A percentile compares a stretch with the other conserved stretches of the same genome.
phyloP scores from a whole-genome alignment of 2,888 invertebrate species.

The Campaea margaritaria region DNA sequence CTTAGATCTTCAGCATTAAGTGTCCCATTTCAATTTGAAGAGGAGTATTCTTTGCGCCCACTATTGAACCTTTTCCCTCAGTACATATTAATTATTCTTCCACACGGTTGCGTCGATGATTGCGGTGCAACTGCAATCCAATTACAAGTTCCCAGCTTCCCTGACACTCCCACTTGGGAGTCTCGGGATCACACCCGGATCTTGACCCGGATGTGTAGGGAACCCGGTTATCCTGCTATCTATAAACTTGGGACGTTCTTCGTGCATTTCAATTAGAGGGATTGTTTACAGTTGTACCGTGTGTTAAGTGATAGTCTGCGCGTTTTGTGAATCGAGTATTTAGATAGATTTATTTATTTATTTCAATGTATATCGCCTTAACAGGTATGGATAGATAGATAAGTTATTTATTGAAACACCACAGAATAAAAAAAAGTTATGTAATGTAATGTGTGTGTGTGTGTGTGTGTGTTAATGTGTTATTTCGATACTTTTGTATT shows the following conservation, averaged over 20 bases:
- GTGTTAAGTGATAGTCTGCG: not conserved
- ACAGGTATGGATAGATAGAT: no score
- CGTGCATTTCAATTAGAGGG: slow-evolving; percentile 40
- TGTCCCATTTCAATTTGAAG: no score
- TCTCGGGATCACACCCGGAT: slow-evolving; percentile 24
- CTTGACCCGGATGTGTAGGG: slow-evolving; percentile 36
- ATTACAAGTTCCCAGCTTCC: slow-evolving; percentile 29
- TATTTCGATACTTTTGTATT: no score
- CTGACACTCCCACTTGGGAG: slow-evolving; percentile 28
- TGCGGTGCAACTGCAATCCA: slow-evolving; percentile 17
- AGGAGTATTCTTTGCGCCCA: no score
- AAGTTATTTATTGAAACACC: no score
- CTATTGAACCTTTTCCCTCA: no score
- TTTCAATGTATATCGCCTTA: no score
- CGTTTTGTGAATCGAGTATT: not conserved
- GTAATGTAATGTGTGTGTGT: no score
- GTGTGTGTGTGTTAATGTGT: no score
- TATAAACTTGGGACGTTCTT: slow-evolving; percentile 32
- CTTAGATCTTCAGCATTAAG: no score
- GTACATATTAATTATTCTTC: not conserved
- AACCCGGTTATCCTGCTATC: slow-evolving; percentile 29
- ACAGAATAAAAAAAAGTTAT: no score
- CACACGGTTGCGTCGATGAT: slow-evolving; percentile 20
- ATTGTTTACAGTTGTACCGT: slow-evolving; percentile 29
- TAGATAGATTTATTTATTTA: not conserved